Conservation (phyloP, 2,113 vertebrate genomes). For the Sapajus apella region DNA sequence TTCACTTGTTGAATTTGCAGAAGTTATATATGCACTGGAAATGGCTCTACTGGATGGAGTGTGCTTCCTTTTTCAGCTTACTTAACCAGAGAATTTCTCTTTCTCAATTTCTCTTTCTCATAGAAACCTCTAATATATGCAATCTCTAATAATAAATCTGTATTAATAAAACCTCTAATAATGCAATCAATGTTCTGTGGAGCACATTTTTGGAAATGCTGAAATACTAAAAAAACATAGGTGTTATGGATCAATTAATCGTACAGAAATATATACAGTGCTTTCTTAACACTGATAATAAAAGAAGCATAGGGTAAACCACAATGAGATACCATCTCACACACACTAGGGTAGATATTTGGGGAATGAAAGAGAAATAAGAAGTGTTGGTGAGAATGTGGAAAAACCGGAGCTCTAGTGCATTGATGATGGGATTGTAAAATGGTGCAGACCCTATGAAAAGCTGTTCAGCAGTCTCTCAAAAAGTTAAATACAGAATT, state of each 20-base stretch:
- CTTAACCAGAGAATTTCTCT: not conserved
- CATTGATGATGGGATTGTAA: not conserved
- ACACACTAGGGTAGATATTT: not conserved
- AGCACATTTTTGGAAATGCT: not conserved
- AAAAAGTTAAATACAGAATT: not conserved
- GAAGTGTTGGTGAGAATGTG: not conserved
- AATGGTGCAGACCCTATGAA: not conserved
- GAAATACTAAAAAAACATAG: not conserved
- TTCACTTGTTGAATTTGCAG: not conserved
- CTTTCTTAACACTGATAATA: not conserved
- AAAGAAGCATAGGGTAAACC: not conserved
- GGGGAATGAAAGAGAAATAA: not conserved
- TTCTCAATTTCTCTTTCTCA: rapidly evolving
- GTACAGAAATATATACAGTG: not conserved
- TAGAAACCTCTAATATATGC: not conserved
- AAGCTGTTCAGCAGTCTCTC: not conserved
- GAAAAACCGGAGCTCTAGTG: not conserved
- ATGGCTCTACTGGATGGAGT: not conserved
- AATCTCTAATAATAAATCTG: no score
- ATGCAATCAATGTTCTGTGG: not conserved
- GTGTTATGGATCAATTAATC: not conserved
- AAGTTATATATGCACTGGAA: not conserved
- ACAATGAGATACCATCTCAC: not conserved
- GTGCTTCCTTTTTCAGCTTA: not conserved
- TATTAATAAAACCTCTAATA: no score